Evolutionary conservation across 2,888 invertebrate species (phyloP).

Genomic region (Athetis lepigone): DNA sequence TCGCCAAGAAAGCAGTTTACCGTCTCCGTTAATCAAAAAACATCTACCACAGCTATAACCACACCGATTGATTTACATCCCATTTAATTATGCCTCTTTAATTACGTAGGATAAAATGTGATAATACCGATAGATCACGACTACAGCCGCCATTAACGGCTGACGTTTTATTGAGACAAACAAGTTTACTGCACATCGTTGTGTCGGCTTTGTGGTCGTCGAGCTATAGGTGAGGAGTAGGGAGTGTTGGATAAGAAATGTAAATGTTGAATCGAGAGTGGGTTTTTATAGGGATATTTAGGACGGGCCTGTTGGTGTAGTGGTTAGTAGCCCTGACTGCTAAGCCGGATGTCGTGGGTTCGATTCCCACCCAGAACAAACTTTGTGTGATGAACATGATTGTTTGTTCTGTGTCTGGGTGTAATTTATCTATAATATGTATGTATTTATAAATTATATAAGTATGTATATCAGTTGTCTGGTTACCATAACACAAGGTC

Average conservation of each 20-base stretch:
- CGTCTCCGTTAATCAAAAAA: background rate
- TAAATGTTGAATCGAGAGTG: too few relatives aligned
- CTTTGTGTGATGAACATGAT: too few relatives aligned
- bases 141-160: constrained; percentile 60
- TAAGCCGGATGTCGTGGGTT: too few relatives aligned
- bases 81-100: constrained; percentile 56
- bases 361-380: too few relatives aligned
- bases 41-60: constrained; percentile 10
- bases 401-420: too few relatives aligned
- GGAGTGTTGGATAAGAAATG: constrained; percentile 17
- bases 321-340: too few relatives aligned
- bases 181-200: constrained; percentile 64
- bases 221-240: constrained; percentile 16
- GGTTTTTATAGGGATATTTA: too few relatives aligned
- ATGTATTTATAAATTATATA: too few relatives aligned
- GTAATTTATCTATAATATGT: too few relatives aligned
- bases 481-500: too few relatives aligned
- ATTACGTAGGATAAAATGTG: constrained; percentile 60
- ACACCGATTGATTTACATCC: constrained; percentile 51
- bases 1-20: background rate
- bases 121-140: constrained; percentile 65
- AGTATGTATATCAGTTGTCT: too few relatives aligned
- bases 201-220: constrained; percentile 49
- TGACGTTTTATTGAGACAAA: constrained; percentile 66
- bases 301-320: too few relatives aligned